These are phyloP conservation scores for Echinops telfairi DNA, from an alignment of 2,113 vertebrate species.

Conservation along the genomic window DNA sequence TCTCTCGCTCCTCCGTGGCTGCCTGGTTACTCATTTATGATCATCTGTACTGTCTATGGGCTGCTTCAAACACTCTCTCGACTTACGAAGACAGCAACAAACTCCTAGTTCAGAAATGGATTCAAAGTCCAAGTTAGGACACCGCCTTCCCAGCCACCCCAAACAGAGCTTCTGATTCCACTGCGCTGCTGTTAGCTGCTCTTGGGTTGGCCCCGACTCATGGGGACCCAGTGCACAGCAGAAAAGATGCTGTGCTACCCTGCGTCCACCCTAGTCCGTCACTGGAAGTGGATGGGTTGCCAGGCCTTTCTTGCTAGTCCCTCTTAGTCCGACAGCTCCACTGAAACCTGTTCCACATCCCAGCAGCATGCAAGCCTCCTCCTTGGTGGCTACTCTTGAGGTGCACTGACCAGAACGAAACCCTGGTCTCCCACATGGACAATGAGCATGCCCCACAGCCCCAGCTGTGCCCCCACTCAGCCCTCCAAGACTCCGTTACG, in stretches of 20 bases:
- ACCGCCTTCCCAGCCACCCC: accelerated
- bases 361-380: neutral
- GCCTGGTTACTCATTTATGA: too few species aligned
- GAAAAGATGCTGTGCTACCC: neutral
- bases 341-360: neutral
- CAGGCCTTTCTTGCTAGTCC: neutral
- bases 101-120: too few species aligned
- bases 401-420: neutral
- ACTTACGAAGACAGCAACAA: neutral
- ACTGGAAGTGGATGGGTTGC: neutral
- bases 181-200: neutral
- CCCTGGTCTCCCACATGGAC: neutral
- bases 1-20: accelerated
- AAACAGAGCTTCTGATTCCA: neutral
- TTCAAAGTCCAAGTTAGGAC: too few species aligned
- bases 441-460: neutral
- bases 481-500: too few species aligned
- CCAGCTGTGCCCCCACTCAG: neutral
- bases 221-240: neutral
- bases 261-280: neutral
- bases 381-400: neutral
- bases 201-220: neutral
- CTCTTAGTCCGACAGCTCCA: neutral
- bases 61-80: neutral
- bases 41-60: neutral